Evolutionary conservation across 2,113 vertebrate genomes (phyloP).

Genomic region (Aegotheles bennettii): DNA sequence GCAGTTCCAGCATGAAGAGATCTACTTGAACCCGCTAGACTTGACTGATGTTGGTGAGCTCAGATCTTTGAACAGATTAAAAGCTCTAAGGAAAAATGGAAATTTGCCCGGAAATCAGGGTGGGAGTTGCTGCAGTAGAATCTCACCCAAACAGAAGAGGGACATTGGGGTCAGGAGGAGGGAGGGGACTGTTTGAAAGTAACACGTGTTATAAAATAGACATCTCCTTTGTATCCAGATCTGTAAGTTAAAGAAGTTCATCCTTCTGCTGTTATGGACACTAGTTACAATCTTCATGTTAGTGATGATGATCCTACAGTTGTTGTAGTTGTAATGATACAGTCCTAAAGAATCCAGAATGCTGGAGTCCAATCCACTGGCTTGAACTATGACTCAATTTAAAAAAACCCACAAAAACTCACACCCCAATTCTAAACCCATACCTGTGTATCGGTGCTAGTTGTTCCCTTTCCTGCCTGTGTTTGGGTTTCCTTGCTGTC

Average conservation of each 20-base stretch:
- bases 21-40: not conserved
- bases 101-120: not conserved
- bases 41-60: not conserved
- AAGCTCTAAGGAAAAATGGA: not conserved
- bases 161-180: not conserved
- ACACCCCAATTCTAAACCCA: not conserved
- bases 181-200: not conserved
- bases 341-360: not conserved
- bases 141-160: not conserved
- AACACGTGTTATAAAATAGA: not conserved
- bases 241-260: not conserved
- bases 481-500: not conserved
- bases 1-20: not conserved
- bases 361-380: not conserved
- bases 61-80: not conserved
- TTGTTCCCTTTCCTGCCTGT: not conserved
- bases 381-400: not conserved
- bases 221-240: not conserved
- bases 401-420: not conserved
- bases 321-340: not conserved
- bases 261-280: not conserved
- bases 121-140: not conserved
- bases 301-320: not conserved
- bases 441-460: not conserved
- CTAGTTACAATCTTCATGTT: not conserved